Base-by-base conservation (phyloP, 2,888 invertebrate species). In the Hedychridium roseum region DNA sequence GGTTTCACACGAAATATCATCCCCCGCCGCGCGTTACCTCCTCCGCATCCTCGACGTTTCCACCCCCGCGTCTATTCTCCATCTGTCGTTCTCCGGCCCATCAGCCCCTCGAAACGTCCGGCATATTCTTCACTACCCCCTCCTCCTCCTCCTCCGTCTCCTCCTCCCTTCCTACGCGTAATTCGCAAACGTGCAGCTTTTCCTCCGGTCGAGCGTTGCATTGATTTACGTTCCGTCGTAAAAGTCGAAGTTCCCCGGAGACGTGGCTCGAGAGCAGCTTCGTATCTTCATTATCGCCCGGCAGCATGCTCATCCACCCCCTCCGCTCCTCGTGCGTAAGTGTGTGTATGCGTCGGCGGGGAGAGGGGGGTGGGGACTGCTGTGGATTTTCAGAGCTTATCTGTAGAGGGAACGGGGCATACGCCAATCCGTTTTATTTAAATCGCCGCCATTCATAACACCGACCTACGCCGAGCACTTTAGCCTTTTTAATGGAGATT, bases 401-500 rank as follows among this genome's bases (percentile, higher is more conserved):
- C 41, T 48, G 20, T 23, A 47, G 31, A 21, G 17, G 32, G 40
- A 50, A 57, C 39, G 38, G 37, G 45, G 39, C 52, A 43, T 43
- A 41, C 46, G 55, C 53, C 53, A 49, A 57, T 64, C 50, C 60
- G 46, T 63, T 67, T 47, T 62, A 68, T 65, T 67, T 60, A 64
- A 67, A 70, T 67, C 56, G 30, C 40, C 42, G 46, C 63, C 57
- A 64, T 67, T 64, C 50, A 60, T 64, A 63, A 63, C 51, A 48
- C 43, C 41, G 17, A 50, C 36, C 37, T 38, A 49, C 30, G 35
- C 40, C 17, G 15, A 34, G n/a, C 20, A n/a, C 35, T 49, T 44
- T 49, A 43, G 35, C 52, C 50, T 40, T 43, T 60, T 63, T 66
- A 65, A 67, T 66, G 58, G 59, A 64, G 67, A 71, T 70, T 68